Conservation (phyloP, 1,140 invertebrate species). For the Psilanteris sp. region DNA sequence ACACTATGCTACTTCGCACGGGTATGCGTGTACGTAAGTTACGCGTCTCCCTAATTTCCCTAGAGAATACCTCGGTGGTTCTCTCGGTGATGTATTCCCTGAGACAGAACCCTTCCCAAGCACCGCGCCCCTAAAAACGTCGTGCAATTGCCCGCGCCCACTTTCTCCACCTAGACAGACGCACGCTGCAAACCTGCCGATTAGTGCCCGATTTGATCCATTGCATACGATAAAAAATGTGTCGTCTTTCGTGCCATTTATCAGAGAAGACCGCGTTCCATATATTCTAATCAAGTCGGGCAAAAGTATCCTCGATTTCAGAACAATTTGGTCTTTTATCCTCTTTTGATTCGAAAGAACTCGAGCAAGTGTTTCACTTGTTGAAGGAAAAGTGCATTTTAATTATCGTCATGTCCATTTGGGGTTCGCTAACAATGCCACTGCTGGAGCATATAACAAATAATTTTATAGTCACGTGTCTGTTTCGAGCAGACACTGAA, state of each 20-base stretch:
- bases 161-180: slow-evolving; percentile 19
- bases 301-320: slow-evolving; percentile 7
- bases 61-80: slow-evolving; percentile 66
- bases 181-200: slow-evolving; percentile 24
- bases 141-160: slow-evolving; percentile 44
- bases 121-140: slow-evolving; percentile 47
- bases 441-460: too few relatives aligned
- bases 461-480: slow-evolving; percentile 73
- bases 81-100: slow-evolving; percentile 64
- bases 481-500: slow-evolving; percentile 53
- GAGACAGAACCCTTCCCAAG: slow-evolving; percentile 63
- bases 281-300: too few relatives aligned
- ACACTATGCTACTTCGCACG: too few relatives aligned
- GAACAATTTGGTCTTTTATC: too few relatives aligned
- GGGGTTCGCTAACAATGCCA: too few relatives aligned
- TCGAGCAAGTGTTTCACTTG: slow-evolving; percentile 24
- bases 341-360: too few relatives aligned
- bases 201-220: slow-evolving; percentile 32
- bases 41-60: slow-evolving; percentile 78
- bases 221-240: slow-evolving; percentile 11
- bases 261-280: too few relatives aligned
- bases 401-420: slow-evolving; percentile 23
- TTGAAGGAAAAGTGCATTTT: slow-evolving; percentile 18
- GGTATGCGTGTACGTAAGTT: slow-evolving; percentile 56
- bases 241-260: slow-evolving; percentile 2